phyloP scores from a whole-genome alignment of 2,888 invertebrate species.

The Drosophila affinis region DNA sequence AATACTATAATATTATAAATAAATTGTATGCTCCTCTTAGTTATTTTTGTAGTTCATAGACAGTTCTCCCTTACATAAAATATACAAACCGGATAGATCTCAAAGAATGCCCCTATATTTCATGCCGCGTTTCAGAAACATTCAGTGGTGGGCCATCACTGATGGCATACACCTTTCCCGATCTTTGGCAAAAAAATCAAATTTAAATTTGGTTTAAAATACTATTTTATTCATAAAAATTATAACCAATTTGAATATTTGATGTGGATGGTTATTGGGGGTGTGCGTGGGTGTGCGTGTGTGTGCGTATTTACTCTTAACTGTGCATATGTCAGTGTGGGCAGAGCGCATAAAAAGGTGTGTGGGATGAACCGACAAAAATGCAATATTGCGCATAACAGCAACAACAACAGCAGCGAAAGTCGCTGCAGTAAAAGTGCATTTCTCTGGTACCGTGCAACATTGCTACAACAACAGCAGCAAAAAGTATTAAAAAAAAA shows the following conservation, averaged over 20 bases:
- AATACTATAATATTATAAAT: too few relatives aligned
- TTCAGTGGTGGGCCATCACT: neutral
- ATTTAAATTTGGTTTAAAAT: neutral
- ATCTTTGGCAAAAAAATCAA: neutral
- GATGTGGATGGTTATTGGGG: neutral
- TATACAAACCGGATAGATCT: too few relatives aligned
- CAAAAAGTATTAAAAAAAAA: conserved; percentile 55
- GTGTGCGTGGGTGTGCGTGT: conserved; percentile 8
- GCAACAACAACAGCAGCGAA: conserved; percentile 43
- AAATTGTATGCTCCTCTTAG: too few relatives aligned
- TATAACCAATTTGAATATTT: conserved; percentile 1
- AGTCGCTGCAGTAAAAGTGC: conserved; percentile 32
- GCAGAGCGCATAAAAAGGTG: conserved; percentile 60
- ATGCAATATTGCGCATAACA: conserved; percentile 71
- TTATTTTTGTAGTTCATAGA: too few relatives aligned
- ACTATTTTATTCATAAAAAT: conserved; percentile 11
- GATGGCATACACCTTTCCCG: neutral
- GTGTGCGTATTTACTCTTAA: conserved; percentile 2
- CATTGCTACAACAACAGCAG: conserved; percentile 21
- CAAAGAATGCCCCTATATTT: neutral
- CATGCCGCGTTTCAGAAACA: neutral
- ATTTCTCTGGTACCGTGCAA: conserved; percentile 45
- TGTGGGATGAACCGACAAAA: conserved; percentile 78
- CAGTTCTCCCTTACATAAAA: too few relatives aligned
- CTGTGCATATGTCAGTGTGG: conserved; percentile 2